These are phyloP conservation scores for Etheostoma perlongum DNA, from an alignment of 2,797 vertebrate species.

Conservation along the genomic window DNA sequence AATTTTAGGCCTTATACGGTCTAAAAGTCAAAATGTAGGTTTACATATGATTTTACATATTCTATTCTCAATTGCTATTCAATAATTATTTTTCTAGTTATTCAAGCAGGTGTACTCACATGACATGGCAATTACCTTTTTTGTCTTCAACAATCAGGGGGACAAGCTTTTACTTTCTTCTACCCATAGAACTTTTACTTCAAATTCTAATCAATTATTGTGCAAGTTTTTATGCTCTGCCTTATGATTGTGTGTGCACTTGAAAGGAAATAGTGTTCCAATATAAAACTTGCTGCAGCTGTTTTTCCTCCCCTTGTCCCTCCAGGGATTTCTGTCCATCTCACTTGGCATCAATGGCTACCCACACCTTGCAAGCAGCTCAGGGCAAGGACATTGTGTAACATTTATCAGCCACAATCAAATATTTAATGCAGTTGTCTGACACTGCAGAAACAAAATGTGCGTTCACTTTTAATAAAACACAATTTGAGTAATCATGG, in stretches of 20 bases:
- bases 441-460: constrained; percentile 27
- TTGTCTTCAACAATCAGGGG: background rate
- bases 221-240: background rate
- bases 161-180: background rate
- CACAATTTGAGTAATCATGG: constrained; percentile 9
- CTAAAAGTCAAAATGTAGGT: background rate
- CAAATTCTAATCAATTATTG: background rate
- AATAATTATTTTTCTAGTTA: background rate
- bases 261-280: constrained; percentile 1
- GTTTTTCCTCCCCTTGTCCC: constrained; percentile 23
- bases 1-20: too few relatives aligned
- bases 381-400: constrained; percentile 40
- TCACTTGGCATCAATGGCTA: constrained; percentile 40
- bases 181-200: background rate
- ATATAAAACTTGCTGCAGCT: constrained; percentile 11
- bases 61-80: background rate
- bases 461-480: constrained; percentile 17
- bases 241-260: constrained; percentile 1
- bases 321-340: constrained; percentile 46
- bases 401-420: constrained; percentile 31
- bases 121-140: background rate
- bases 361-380: constrained; percentile 58
- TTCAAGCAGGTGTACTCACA: background rate
- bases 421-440: constrained; percentile 31
- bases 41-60: background rate